Conservation (phyloP, 2,797 vertebrate genomes). For the Cygnus olor region DNA sequence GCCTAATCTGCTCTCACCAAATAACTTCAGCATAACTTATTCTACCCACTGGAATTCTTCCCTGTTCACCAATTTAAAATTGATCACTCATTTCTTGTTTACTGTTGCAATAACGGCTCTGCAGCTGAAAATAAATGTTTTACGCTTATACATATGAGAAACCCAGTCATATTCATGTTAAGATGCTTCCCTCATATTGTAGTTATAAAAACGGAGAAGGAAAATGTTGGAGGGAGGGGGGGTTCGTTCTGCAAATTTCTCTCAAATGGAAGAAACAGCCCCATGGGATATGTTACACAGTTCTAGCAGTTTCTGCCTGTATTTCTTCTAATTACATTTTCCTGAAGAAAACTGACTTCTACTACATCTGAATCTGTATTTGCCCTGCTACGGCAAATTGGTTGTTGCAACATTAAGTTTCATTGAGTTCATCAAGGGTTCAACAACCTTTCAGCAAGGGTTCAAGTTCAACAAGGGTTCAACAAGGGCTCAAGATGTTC, state of each 20-base stretch:
- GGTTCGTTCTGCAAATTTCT: background rate
- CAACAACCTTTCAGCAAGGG: too few species aligned
- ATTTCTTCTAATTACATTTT: background rate
- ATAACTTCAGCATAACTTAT: slow-evolving; percentile 34
- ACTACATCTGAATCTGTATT: background rate
- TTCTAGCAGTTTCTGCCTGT: background rate
- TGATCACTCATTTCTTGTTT: slow-evolving; percentile 34
- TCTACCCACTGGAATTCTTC: background rate
- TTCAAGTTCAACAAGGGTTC: too few species aligned
- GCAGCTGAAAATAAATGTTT: background rate
- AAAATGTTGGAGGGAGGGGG: background rate
- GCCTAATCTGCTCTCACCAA: background rate
- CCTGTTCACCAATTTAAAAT: slow-evolving; percentile 44
- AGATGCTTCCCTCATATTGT: background rate
- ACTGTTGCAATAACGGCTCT: slow-evolving; percentile 8
- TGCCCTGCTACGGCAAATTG: background rate
- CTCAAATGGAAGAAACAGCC: background rate
- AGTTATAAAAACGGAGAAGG: background rate
- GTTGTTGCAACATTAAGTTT: background rate
- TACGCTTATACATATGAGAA: background rate
- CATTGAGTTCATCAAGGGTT: background rate
- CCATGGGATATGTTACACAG: background rate
- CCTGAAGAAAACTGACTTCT: background rate
- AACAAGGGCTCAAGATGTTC: background rate
- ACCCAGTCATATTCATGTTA: background rate